These are phyloP conservation scores for Ammospiza nelsoni DNA, from an alignment of 2,113 vertebrate species.

Conservation along the genomic window DNA sequence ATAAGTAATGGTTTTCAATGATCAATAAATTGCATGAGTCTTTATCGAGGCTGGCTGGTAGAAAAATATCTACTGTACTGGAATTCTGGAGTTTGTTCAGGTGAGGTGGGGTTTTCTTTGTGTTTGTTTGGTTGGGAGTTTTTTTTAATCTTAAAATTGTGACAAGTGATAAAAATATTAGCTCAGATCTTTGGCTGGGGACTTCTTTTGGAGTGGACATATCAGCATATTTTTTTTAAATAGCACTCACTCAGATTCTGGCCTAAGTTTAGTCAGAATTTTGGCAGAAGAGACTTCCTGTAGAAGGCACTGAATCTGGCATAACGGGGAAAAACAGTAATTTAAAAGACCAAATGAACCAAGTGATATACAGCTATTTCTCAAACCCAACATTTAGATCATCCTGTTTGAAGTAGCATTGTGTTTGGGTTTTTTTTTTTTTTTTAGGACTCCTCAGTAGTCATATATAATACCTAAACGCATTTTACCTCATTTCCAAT, in stretches of 20 bases:
- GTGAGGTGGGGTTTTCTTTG: background rate
- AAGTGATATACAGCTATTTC: background rate
- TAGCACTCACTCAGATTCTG: background rate
- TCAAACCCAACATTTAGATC: background rate
- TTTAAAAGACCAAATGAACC: background rate
- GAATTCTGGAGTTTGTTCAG: background rate
- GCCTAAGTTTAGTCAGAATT: background rate
- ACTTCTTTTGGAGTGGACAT: background rate
- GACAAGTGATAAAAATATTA: background rate
- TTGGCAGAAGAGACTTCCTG: background rate
- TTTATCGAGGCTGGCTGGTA: background rate
- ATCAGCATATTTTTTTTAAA: background rate
- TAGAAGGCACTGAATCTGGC: background rate
- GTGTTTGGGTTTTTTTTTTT: background rate
- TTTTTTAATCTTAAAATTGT: background rate
- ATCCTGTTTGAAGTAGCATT: background rate
- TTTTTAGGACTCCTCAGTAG: background rate
- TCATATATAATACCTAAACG: background rate
- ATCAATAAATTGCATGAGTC: background rate
- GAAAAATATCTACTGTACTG: background rate
- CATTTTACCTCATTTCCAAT: background rate
- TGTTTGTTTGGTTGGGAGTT: background rate
- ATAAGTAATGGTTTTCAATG: background rate
- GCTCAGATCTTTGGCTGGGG: background rate
- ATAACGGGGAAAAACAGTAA: rapidly evolving